Conservation (phyloP, 2,113 vertebrate species). For the Fregata magnificens region DNA sequence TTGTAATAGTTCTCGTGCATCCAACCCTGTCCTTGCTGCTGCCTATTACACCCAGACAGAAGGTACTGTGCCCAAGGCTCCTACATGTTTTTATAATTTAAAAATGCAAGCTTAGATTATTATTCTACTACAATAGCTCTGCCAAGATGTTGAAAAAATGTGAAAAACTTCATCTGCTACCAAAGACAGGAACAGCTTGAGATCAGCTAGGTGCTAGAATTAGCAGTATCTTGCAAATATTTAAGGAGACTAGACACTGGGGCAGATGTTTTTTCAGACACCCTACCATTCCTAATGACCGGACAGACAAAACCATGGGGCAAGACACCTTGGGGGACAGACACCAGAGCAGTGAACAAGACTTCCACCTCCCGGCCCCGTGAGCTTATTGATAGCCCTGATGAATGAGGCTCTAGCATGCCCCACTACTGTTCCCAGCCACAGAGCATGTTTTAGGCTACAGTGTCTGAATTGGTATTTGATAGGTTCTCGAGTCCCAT, state of each 20-base stretch:
- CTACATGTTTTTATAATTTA: not conserved
- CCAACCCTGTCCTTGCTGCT: not conserved
- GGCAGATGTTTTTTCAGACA: not conserved
- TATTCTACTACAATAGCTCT: constrained; percentile 17
- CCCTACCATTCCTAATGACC: not conserved
- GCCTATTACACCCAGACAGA: not conserved
- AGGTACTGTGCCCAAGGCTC: constrained; percentile 19
- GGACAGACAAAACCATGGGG: not conserved
- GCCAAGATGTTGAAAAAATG: not conserved
- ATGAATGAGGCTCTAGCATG: not conserved
- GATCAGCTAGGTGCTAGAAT: not conserved
- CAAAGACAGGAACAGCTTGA: constrained; percentile 4
- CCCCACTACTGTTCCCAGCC: not conserved
- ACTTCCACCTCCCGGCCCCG: not conserved
- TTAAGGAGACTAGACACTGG: not conserved
- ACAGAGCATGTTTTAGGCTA: not conserved
- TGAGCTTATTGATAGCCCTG: not conserved
- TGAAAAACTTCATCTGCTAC: not conserved
- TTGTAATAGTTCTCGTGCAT: not conserved
- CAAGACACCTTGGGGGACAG: not conserved
- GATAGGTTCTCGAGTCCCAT: not conserved
- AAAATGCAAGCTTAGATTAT: not conserved
- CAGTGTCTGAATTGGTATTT: not conserved
- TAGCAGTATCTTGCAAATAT: not conserved
- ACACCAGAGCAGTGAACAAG: not conserved